Percentiles rank a stretch among this genome's conserved stretches.
phyloP scores from a whole-genome alignment of 2,797 vertebrate genomes.

The Lutra lutra region DNA sequence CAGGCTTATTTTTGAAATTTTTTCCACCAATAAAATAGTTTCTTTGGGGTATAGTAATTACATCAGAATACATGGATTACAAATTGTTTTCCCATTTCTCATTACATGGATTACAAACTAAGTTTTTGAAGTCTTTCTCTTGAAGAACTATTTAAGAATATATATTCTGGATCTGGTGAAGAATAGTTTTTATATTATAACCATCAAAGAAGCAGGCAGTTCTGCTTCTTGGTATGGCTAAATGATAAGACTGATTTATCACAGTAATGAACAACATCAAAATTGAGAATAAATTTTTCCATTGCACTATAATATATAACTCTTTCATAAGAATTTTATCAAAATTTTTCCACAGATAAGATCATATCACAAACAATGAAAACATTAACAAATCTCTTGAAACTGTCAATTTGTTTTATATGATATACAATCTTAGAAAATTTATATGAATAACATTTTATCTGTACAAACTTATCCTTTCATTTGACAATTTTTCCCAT shows the following conservation, averaged over 20 bases:
- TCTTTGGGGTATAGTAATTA: not conserved
- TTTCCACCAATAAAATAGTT: not conserved
- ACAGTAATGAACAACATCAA: not conserved
- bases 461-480: not conserved
- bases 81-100: not conserved
- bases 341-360: not conserved
- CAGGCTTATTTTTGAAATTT: not conserved
- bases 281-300: not conserved
- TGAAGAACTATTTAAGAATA: not conserved
- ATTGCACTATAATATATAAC: not conserved
- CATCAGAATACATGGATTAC: not conserved
- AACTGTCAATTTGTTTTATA: not conserved
- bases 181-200: not conserved
- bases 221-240: not conserved
- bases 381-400: not conserved
- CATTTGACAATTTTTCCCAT: not conserved
- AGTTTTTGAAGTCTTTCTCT: not conserved
- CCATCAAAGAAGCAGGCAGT: not conserved
- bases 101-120: not conserved
- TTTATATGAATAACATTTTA: constrained; percentile 14
- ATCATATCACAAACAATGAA: not conserved
- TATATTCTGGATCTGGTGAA: not conserved
- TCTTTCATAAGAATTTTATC: not conserved
- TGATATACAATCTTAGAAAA: not conserved
- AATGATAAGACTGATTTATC: not conserved